Base-by-base conservation (phyloP, 1,140 invertebrate genomes). In the Drosophila miranda region DNA sequence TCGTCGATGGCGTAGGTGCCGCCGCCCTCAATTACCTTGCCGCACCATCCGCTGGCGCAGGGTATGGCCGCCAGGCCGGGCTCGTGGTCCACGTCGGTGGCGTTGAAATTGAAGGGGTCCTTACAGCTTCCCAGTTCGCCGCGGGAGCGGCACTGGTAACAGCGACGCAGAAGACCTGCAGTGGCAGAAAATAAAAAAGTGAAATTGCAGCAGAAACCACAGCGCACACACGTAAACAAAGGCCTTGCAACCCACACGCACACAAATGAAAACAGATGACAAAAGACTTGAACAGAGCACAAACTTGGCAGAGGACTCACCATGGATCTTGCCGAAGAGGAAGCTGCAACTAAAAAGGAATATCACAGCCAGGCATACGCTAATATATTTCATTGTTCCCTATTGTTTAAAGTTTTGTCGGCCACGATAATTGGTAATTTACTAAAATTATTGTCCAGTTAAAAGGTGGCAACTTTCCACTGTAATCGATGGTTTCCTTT, bases 21-120 rank as follows among this genome's bases (percentile, higher is more conserved):
- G 68, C 93, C 93, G 38, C 95, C 95, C 91, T 98, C 97, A 21
- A 97, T 94, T 43, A 97, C 94, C 93, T 98, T 98, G 7, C 95
- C 95, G 87, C 97, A 98, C 97, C 97, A 98, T 28, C 97, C 97
- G 6, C 96, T 97, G 8, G 96, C 95, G 90, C 97, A 98, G 0
- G 96, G 96, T 6, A 95, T 93, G 2, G 95, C 93, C 69, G 95
- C 93, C 0, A 98, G 93, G 6, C 96, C 96, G 52, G 92, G 92
- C 79, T 94, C 94, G 16, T 91, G 90, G 51, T 95, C 93, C 23
- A 94, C 93, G 73, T 95, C 92, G 1, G 95, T 96, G 0, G 94
- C 93, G 92, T 97, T 97, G 75, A 94, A 94, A 14, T 91, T 93
- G 80, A 98, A 97, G 19, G 95, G 95, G 93, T 98, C 97, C 84